Conservation (phyloP, 1,140 invertebrate genomes). For the Battus philenor region DNA sequence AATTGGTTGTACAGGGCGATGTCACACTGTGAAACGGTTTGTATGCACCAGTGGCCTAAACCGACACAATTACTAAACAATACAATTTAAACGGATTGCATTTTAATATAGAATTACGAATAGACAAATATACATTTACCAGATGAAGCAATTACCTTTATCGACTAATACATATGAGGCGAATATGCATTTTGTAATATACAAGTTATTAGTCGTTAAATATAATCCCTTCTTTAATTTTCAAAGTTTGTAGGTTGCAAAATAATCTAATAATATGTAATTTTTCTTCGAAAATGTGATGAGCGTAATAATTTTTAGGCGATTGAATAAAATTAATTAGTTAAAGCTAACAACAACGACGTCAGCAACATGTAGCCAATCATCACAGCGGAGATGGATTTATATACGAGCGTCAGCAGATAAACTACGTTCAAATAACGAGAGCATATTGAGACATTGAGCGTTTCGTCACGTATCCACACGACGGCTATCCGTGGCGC, state of each 20-base stretch:
- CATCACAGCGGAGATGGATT: neutral
- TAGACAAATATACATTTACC: too few relatives aligned
- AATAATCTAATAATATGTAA: neutral
- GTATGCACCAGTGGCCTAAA: too few relatives aligned
- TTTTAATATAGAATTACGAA: too few relatives aligned
- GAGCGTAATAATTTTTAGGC: too few relatives aligned
- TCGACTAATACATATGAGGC: too few relatives aligned
- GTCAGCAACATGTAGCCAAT: neutral
- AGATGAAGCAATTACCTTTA: too few relatives aligned
- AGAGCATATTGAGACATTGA: slow-evolving; percentile 37
- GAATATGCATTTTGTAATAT: too few relatives aligned
- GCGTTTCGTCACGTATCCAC: slow-evolving; percentile 38
- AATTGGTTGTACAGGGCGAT: neutral
- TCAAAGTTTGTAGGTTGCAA: neutral
- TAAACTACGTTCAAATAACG: slow-evolving; percentile 20
- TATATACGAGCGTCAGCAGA: neutral
- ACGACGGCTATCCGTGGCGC: slow-evolving; percentile 33
- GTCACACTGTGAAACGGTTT: too few relatives aligned
- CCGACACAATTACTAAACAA: too few relatives aligned
- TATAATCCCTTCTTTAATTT: neutral
- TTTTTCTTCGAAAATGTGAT: too few relatives aligned
- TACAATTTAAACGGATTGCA: too few relatives aligned
- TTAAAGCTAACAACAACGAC: neutral
- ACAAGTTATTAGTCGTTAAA: too few relatives aligned
- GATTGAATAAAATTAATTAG: neutral